These are phyloP conservation scores for Enteromius afrohamiltoni DNA, from an alignment of 2,797 vertebrate species.

Conservation along the genomic window DNA sequence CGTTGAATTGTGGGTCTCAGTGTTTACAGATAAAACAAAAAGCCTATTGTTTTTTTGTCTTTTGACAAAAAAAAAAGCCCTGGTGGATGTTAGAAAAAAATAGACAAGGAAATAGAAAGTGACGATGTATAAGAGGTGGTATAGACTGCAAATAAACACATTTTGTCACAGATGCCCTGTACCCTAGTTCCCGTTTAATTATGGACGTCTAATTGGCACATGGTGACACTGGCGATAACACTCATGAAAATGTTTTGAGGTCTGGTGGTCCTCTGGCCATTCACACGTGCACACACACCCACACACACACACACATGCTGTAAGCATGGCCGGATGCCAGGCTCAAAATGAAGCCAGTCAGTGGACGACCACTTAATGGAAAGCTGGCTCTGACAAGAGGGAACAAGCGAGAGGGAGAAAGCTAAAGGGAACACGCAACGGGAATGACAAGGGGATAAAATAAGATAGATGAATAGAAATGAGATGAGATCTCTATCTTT, in stretches of 20 bases:
- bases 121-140: conserved; percentile 1
- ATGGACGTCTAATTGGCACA: conserved; percentile 54
- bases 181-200: conserved; percentile 56
- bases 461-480: conserved; percentile 69
- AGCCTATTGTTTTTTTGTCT: conserved; percentile 42
- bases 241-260: conserved; percentile 53
- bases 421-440: conserved; percentile 48
- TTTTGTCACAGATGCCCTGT: conserved; percentile 47
- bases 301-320: conserved; percentile 43
- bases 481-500: conserved; percentile 77
- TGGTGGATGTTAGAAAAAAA: neutral
- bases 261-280: conserved; percentile 52
- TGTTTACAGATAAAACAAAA: conserved; percentile 47
- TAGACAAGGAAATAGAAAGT: neutral
- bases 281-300: conserved; percentile 41
- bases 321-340: conserved; percentile 72
- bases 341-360: conserved; percentile 74
- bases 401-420: conserved; percentile 37
- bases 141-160: conserved; percentile 25
- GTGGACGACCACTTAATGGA: conserved; percentile 95
- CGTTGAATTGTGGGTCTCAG: neutral
- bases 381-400: conserved; percentile 80
- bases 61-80: neutral
- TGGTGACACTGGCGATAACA: conserved; percentile 48
- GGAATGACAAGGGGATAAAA: conserved; percentile 67